A percentile compares a stretch with the other conserved stretches of the same genome.
Conservation (phyloP, 2,797 vertebrate species). For the Mormyrus proboscirostris region DNA sequence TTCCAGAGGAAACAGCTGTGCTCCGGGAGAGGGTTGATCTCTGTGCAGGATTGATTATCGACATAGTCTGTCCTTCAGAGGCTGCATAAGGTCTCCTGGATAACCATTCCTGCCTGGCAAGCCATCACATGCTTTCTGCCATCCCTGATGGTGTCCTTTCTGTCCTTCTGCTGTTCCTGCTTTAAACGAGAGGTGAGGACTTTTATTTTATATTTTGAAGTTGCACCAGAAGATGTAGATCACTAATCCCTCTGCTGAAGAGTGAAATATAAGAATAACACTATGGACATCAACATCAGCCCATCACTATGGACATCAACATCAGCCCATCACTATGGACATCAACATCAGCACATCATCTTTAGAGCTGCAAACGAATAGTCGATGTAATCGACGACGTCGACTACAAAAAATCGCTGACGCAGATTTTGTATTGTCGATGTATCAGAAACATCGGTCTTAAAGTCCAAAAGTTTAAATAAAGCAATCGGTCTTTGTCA, state of each 20-base stretch:
- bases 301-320: background rate
- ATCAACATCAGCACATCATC: background rate
- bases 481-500: too few species aligned
- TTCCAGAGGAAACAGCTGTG: background rate
- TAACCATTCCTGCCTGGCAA: background rate
- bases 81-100: background rate
- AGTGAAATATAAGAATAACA: background rate
- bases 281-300: background rate
- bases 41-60: constrained; percentile 2
- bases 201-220: background rate
- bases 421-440: too few species aligned
- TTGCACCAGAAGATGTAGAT: background rate
- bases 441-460: too few species aligned
- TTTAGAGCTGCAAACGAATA: too few species aligned
- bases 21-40: background rate
- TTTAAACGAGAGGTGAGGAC: background rate
- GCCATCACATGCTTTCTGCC: background rate
- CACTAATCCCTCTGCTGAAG: background rate
- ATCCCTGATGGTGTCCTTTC: background rate
- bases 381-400: too few species aligned
- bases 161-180: background rate
- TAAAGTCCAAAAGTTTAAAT: too few species aligned
- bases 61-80: background rate
- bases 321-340: background rate
- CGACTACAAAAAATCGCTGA: too few species aligned